Percentiles rank a stretch among this genome's conserved stretches.
phyloP scores from a whole-genome alignment of 2,797 vertebrate species.

The Pangasius sanitwongsei region DNA sequence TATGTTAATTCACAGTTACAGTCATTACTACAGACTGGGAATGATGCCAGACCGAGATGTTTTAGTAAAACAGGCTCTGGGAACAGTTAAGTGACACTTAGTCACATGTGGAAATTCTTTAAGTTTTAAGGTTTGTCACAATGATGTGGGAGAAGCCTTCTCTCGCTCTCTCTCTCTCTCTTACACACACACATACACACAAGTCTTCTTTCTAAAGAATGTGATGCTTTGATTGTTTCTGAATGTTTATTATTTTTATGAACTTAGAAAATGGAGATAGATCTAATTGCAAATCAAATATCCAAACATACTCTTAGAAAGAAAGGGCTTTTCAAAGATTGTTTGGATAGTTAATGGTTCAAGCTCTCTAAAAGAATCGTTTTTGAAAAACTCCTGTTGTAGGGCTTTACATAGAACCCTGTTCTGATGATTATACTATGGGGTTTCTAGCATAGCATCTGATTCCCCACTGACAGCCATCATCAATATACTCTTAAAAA shows the following conservation, averaged over 20 bases:
- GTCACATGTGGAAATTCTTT: constrained; percentile 3
- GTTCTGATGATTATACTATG: background rate
- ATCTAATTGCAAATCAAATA: background rate
- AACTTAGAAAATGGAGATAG: background rate
- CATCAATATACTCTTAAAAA: background rate
- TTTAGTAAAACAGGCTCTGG: constrained; percentile 23
- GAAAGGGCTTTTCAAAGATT: background rate
- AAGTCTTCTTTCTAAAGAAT: background rate
- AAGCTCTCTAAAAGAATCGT: background rate
- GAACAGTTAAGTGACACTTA: constrained; percentile 27
- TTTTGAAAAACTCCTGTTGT: background rate
- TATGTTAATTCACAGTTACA: background rate
- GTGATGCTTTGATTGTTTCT: background rate
- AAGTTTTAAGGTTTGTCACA: constrained; percentile 21
- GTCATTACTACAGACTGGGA: background rate
- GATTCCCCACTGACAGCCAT: background rate
- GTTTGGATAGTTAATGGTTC: background rate
- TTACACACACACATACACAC: background rate
- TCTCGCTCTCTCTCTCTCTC: background rate
- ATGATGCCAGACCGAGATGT: background rate
- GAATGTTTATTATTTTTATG: background rate
- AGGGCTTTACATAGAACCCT: background rate
- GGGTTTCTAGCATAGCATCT: background rate
- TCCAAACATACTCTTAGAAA: background rate
- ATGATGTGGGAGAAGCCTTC: background rate